A percentile compares a stretch with the other conserved stretches of the same genome.
These are phyloP conservation scores for Bubo scandiacus DNA, from an alignment of 2,113 vertebrate species.

Conservation along the genomic window DNA sequence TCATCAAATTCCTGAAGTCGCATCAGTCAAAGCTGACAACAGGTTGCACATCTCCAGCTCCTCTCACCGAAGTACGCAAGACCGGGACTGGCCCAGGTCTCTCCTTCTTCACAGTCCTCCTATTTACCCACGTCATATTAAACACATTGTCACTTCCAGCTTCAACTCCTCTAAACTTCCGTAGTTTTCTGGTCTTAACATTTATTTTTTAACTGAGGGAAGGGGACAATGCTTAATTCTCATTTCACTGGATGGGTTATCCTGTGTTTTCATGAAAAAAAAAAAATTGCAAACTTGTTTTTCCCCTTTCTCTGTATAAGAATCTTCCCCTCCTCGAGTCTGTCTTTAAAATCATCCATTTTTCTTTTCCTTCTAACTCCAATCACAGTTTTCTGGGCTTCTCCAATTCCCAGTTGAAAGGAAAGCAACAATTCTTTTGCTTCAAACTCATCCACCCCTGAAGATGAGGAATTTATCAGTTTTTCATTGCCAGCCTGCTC, in stretches of 20 bases:
- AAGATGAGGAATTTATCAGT: conserved; percentile 20
- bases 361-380: not conserved
- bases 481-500: not conserved
- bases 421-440: conserved; percentile 5
- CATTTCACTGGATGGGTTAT: not conserved
- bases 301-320: not conserved
- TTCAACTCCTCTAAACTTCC: not conserved
- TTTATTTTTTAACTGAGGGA: not conserved
- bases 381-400: not conserved
- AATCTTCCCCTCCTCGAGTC: not conserved
- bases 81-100: not conserved
- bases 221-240: not conserved
- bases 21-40: not conserved
- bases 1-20: not conserved
- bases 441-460: not conserved
- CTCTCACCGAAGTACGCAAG: not conserved
- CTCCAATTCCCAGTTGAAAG: not conserved
- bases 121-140: not conserved
- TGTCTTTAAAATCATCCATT: not conserved
- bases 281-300: not conserved
- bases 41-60: not conserved
- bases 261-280: not conserved
- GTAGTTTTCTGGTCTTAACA: not conserved
- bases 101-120: not conserved
- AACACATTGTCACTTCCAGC: not conserved